phyloP scores from a whole-genome alignment of 1,140 invertebrate genomes.

The Papilio polytes region DNA sequence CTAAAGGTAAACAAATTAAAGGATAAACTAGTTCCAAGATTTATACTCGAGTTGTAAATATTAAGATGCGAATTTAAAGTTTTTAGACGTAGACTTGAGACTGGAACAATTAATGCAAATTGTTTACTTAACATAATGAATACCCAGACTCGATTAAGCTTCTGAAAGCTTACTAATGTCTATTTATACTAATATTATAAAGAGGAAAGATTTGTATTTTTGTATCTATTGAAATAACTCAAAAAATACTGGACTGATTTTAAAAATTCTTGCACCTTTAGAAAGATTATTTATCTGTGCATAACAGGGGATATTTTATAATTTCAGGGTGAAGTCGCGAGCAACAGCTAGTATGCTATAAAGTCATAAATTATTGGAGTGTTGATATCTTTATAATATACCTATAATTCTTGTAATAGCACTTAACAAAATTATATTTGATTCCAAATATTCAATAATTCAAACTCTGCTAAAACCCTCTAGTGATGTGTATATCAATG shows the following conservation, averaged over 20 bases:
- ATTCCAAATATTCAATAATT: slow-evolving; percentile 36
- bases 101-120: slow-evolving; percentile 3
- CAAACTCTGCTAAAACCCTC: slow-evolving; percentile 31
- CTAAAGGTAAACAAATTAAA: slow-evolving; percentile 32
- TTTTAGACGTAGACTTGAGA: background rate
- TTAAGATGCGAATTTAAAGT: slow-evolving; percentile 16
- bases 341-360: too few species aligned
- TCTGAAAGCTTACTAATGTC: background rate
- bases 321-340: too few species aligned
- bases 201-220: too few species aligned
- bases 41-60: slow-evolving; percentile 1
- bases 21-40: slow-evolving; percentile 23
- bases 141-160: background rate
- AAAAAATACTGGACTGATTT: too few species aligned
- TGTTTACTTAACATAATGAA: background rate
- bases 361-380: too few species aligned
- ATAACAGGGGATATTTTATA: too few species aligned
- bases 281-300: too few species aligned
- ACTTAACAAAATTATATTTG: slow-evolving; percentile 36
- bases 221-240: too few species aligned
- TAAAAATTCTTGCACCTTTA: too few species aligned
- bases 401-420: slow-evolving; percentile 4
- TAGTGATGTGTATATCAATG: slow-evolving; percentile 22
- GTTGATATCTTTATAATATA: too few species aligned
- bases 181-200: too few species aligned